phyloP scores from a whole-genome alignment of 2,888 invertebrate species.

The Plebejus anna region DNA sequence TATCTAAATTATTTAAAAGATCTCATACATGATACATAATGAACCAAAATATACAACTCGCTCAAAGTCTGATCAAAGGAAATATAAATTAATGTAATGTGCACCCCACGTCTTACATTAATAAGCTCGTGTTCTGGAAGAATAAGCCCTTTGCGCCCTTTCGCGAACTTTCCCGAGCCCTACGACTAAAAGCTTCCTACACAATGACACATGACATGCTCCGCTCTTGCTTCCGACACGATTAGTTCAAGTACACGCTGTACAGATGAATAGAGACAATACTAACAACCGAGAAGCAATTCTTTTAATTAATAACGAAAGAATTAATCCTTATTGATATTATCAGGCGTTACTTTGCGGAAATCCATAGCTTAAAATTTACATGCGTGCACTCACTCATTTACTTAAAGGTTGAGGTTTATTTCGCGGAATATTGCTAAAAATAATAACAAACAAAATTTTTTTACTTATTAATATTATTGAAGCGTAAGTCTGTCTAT shows the following conservation, averaged over 20 bases:
- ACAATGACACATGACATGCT: slow-evolving; percentile 1
- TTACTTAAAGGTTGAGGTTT: too few relatives aligned
- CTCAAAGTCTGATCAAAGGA: slow-evolving; percentile 4
- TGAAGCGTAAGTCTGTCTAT: too few relatives aligned
- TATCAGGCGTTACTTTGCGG: too few relatives aligned
- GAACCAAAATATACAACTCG: not conserved
- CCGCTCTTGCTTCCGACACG: not conserved
- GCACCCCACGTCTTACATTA: slow-evolving; percentile 18
- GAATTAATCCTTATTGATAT: not conserved
- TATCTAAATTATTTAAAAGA: not conserved
- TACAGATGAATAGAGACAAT: not conserved
- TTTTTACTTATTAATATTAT: too few relatives aligned
- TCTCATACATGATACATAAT: not conserved
- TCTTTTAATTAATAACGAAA: not conserved
- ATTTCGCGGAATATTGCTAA: too few relatives aligned
- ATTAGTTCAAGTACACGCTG: not conserved
- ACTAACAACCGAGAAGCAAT: not conserved
- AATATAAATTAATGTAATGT: slow-evolving; percentile 14
- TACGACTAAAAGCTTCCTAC: slow-evolving; percentile 4
- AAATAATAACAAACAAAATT: too few relatives aligned
- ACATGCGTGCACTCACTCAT: too few relatives aligned
- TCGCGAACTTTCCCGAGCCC: not conserved
- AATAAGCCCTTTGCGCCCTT: slow-evolving; percentile 18
- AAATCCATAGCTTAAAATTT: too few relatives aligned
- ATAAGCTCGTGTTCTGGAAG: slow-evolving; percentile 24